Evolutionary conservation across 2,797 vertebrate genomes (phyloP).

Genomic region (Pampus argenteus): DNA sequence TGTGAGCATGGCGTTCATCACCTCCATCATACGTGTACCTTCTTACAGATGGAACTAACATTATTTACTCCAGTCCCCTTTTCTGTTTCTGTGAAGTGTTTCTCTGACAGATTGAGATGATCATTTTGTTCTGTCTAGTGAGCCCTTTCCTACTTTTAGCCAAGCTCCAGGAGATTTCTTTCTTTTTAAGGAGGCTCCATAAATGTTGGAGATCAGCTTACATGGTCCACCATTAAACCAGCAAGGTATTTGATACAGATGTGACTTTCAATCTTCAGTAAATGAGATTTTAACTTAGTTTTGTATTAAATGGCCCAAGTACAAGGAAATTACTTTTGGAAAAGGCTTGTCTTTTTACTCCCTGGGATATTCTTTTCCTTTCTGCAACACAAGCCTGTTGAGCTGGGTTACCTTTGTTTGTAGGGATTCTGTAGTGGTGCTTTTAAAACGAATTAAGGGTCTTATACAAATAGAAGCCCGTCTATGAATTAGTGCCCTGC

Average conservation of each 20-base stretch:
- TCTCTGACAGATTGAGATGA: slow-evolving; percentile 27
- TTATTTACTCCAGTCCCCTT: slow-evolving; percentile 12
- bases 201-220: slow-evolving; percentile 71
- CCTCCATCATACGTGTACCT: slow-evolving; percentile 20
- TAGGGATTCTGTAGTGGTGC: slow-evolving; percentile 16
- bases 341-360: slow-evolving; percentile 19
- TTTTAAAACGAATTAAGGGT: slow-evolving; percentile 42
- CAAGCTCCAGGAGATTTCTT: slow-evolving; percentile 68
- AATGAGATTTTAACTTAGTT: slow-evolving; percentile 43
- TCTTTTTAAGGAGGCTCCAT: slow-evolving; percentile 62
- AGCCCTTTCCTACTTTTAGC: slow-evolving; percentile 48
- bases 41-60: slow-evolving; percentile 30
- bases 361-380: neutral
- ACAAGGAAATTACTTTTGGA: slow-evolving; percentile 50
- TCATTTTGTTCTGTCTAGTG: slow-evolving; percentile 23
- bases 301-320: slow-evolving; percentile 50
- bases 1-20: slow-evolving; percentile 22
- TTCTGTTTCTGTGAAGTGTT: slow-evolving; percentile 10
- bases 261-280: slow-evolving; percentile 63
- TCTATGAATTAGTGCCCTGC: slow-evolving; percentile 57
- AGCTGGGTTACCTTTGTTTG: slow-evolving; percentile 28
- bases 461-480: slow-evolving; percentile 38
- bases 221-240: slow-evolving; percentile 61
- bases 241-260: slow-evolving; percentile 70
- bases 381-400: slow-evolving; percentile 16